Evolutionary conservation across 2,797 vertebrate genomes (phyloP).

Genomic region (Iguana delicatissima): DNA sequence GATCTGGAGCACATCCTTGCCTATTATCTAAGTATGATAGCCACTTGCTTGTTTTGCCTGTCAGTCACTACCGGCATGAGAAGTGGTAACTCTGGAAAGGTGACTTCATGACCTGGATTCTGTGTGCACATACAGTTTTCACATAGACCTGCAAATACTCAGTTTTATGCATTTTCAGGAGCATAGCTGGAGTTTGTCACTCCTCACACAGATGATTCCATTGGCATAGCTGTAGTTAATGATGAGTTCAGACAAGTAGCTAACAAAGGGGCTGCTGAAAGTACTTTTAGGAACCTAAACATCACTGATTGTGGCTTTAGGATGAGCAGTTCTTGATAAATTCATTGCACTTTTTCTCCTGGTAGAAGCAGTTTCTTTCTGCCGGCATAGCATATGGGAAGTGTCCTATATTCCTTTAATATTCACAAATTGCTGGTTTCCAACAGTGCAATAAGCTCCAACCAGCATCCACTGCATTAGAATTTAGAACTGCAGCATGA

Average conservation of each 20-base stretch:
- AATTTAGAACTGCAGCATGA: constrained; percentile 39
- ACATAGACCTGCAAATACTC: neutral
- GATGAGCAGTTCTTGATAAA: neutral
- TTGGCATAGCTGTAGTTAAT: neutral
- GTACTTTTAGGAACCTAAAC: neutral
- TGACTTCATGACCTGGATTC: neutral
- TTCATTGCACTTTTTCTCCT: neutral
- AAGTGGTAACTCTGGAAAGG: neutral
- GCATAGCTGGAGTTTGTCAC: neutral
- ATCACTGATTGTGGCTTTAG: neutral
- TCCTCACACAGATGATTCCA: neutral
- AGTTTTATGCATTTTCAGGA: neutral
- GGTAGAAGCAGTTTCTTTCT: neutral
- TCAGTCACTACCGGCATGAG: neutral
- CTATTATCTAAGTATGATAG: neutral
- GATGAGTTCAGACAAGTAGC: neutral
- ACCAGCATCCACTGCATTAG: constrained; percentile 20
- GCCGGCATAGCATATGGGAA: neutral
- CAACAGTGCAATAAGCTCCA: constrained; percentile 1
- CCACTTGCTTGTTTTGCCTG: neutral
- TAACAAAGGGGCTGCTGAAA: too few relatives aligned
- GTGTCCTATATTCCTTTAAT: constrained; percentile 16
- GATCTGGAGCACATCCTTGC: too few relatives aligned
- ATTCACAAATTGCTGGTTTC: constrained; percentile 18
- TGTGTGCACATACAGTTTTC: neutral